Base-by-base conservation (phyloP, 1,140 invertebrate genomes). In the Drosophila repleta region DNA sequence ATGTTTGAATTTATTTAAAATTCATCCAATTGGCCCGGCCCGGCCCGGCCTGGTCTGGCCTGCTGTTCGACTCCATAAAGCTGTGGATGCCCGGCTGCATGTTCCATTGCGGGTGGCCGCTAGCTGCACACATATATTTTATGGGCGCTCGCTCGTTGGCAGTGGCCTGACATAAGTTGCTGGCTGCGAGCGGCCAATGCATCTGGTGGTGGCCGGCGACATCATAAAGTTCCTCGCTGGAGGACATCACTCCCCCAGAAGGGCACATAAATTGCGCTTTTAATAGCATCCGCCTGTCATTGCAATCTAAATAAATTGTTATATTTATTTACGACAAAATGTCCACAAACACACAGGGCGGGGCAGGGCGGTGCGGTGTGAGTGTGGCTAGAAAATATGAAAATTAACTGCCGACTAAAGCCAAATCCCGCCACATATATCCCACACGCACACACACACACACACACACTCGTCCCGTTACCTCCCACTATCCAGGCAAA, bases 301-400 rank as follows among this genome's bases (percentile, higher is more conserved):
- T 83, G 83, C 83, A 88, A 88, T 88, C 83, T 88, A 88, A 88
- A 88, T 88, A 88, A 88, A 88, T 88, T 88, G 83, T 89, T 88
- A 88, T 83, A 89, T 88, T 88, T 88, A 88, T 88, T 88, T 88
- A 88, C 84, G 84, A 88, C 79, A 79, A 79, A 83, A 77, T 88
- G 84, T 88, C 65, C 79, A 71, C 51, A 68, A 43, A 29, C 32
- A 13, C 32, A 24, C 15, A 24, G 10, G n/a, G 17, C 11, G 8
- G 26, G 8, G 8, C 17, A 20, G 52, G 11, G 15, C 48, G 18
- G 15, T 15, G 66, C 17, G 48, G 35, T 55, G 45, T 15, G 66
- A 51, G 74, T 81, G 81, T 48, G 82, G 82, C 82, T 87, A 68
- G 82, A 83, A 88, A 88, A 88, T 88, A 88, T 88, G 83, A 88